Conservation (phyloP, 1,140 invertebrate genomes). For the Hylyphantes graminicola region DNA sequence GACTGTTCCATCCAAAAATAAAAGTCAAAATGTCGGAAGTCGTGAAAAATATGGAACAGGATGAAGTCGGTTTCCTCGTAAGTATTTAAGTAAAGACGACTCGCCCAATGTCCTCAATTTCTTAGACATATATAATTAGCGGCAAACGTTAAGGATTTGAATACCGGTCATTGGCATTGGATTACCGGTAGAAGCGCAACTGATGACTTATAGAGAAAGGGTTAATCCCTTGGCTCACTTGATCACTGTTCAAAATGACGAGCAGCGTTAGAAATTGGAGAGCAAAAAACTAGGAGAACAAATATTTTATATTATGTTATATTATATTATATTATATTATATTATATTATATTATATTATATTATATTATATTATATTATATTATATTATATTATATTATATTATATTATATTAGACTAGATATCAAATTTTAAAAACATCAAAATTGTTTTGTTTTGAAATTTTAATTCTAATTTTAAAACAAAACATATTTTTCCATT, state of each 20-base stretch:
- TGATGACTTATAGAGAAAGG: neutral
- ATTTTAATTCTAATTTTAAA: neutral
- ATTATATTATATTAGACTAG: too few species aligned
- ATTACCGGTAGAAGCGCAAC: slow-evolving; percentile 3
- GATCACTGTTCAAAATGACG: too few species aligned
- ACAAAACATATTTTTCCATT: neutral
- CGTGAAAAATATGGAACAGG: slow-evolving; percentile 13
- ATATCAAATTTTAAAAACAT: neutral
- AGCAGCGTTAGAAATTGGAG: too few species aligned
- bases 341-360: too few species aligned
- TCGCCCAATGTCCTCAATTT: neutral
- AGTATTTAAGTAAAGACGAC: neutral
- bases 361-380: too few species aligned
- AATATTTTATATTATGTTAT: too few species aligned
- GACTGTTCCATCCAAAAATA: too few species aligned
- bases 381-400: too few species aligned
- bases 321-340: too few species aligned
- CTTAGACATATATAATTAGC: slow-evolving; percentile 15
- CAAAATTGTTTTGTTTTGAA: neutral
- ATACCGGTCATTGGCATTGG: slow-evolving; percentile 8
- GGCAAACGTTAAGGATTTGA: slow-evolving; percentile 1
- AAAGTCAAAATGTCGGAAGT: too few species aligned
- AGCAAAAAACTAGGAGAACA: too few species aligned
- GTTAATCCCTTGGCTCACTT: too few species aligned
- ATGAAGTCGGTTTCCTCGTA: neutral